Evolutionary conservation across 2,888 invertebrate genomes (phyloP), one percentile per base, ranked within the genome.

Genomic region (Thereva nobilitata): DNA sequence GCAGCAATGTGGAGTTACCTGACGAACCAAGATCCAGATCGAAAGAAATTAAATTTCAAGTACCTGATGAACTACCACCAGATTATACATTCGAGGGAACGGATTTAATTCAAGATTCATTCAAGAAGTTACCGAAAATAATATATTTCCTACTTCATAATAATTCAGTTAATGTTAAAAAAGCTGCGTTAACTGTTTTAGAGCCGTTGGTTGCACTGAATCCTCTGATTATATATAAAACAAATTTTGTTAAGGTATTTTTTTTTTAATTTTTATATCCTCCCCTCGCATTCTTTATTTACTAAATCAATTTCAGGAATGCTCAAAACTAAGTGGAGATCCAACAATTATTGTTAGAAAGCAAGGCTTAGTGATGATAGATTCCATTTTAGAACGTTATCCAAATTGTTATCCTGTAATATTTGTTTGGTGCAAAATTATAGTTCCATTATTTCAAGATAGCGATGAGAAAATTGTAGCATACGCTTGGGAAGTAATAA

Each of bases 391-490:
- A 37, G 72, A 73, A 9, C 70, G 70, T 1, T 79, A 78, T 70
- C 74, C 75, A 10, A 78, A 77, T 67, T 80, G 80, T 64, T 76
- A 75, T 71, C 76, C 79, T 0, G 74, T 80, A n/a, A 74, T 80
- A 41, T 78, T 74, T 71, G 76, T 77, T 1, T 80, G 80, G 75
- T 79, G 79, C 64, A 76, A 76, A 6, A 72, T 80, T n/a, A 76
- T 78, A 67, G 71, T 77, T 3, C 78, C 78, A 2, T 69, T 80
- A 71, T 70, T 80, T 6, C 76, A 74, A 8, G 80, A 80, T 68
- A 70, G 71, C 10, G 80, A 80, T 72, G 65, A 72, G 0, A 76
- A 73, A 12, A 74, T 79, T 23, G 74, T 76, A 49, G 78, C 76
- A 61, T 63, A 75, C 9, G 78, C 79, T 0, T 69, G 69, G 67